phyloP scores from a whole-genome alignment of 2,888 invertebrate species.

The Folsomia manolachei region DNA sequence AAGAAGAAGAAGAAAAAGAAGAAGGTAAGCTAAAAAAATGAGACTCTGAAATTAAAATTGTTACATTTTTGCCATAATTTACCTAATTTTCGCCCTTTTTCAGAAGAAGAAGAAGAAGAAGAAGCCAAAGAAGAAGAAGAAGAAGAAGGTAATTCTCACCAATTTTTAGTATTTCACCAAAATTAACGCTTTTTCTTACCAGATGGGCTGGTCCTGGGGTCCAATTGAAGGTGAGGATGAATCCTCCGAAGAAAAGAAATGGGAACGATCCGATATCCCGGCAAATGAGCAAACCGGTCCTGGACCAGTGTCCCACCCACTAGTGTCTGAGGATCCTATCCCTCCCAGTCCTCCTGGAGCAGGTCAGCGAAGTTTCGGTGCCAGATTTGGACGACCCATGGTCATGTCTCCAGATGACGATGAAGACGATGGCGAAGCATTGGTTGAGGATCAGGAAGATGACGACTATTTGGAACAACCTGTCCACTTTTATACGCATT shows the following conservation, averaged over 20 bases:
- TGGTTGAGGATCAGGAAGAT: background rate
- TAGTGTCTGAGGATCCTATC: background rate
- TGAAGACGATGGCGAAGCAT: background rate
- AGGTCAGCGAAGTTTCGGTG: background rate
- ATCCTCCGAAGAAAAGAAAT: background rate
- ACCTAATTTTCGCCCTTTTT: background rate
- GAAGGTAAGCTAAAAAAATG: background rate
- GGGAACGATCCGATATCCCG: background rate
- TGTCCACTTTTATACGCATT: too few species aligned
- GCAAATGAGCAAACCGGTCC: too few species aligned
- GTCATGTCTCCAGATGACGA: background rate
- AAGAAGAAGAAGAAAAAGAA: slow-evolving; percentile 32
- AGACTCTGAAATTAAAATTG: background rate
- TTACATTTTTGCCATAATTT: background rate
- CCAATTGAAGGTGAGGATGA: background rate
- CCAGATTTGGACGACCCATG: background rate
- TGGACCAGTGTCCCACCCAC: too few species aligned
- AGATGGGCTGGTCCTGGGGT: slow-evolving; percentile 21
- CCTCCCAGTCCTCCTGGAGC: background rate
- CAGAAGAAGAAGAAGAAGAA: slow-evolving; percentile 53
- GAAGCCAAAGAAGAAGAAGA: slow-evolving; percentile 44
- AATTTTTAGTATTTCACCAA: background rate
- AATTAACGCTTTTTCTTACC: background rate
- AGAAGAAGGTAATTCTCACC: slow-evolving; percentile 31
- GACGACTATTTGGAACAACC: too few species aligned